Percentiles rank a stretch among this genome's conserved stretches.
These are phyloP conservation scores for Dipodomys merriami DNA, from an alignment of 2,113 vertebrate genomes.

Conservation along the genomic window DNA sequence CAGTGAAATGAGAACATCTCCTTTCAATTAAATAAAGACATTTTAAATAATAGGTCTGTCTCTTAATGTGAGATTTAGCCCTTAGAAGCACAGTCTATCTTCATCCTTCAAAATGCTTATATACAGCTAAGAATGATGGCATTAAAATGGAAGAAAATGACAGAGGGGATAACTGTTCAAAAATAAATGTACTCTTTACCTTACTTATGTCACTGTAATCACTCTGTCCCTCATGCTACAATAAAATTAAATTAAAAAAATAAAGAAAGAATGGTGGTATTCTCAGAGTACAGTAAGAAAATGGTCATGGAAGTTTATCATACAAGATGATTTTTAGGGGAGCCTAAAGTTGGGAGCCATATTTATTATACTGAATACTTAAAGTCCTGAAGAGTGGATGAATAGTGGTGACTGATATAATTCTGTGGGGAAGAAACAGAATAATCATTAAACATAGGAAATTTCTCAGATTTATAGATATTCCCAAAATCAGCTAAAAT, in stretches of 20 bases:
- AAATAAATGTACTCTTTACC: too few species aligned
- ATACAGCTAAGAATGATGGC: neutral
- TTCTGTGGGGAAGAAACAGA: neutral
- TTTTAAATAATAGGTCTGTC: conserved; percentile 22
- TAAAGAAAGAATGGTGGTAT: neutral
- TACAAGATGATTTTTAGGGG: neutral
- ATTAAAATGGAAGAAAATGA: too few species aligned
- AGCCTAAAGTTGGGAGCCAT: neutral
- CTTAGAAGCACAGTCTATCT: neutral
- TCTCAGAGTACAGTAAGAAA: neutral
- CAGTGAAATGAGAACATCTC: conserved; percentile 16
- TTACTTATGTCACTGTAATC: too few species aligned
- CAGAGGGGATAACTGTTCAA: too few species aligned
- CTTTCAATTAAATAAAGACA: conserved; percentile 32
- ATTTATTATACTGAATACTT: neutral
- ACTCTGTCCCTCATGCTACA: too few species aligned
- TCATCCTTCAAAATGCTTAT: neutral
- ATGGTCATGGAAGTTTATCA: neutral
- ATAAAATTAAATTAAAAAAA: too few species aligned
- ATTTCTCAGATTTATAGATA: neutral
- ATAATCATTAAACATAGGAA: neutral
- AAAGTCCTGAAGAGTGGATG: neutral
- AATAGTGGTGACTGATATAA: neutral
- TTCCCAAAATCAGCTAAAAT: neutral
- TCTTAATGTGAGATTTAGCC: neutral